phyloP scores from a whole-genome alignment of 2,888 invertebrate species.

The Syrphus vitripennis region DNA sequence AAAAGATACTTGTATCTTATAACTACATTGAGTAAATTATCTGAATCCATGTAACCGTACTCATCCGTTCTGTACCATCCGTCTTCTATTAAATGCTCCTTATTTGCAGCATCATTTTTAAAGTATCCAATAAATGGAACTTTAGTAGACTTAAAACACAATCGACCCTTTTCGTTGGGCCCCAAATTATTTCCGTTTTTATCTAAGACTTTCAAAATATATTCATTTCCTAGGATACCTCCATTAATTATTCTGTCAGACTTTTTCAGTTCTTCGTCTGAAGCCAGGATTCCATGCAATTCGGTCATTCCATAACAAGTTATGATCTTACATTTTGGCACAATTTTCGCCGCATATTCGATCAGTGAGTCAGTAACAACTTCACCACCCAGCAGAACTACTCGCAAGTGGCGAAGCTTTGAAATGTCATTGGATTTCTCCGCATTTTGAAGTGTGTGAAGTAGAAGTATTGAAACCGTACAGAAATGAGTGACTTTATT shows the following conservation, averaged over 20 bases:
- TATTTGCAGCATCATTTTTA: conserved; percentile 55
- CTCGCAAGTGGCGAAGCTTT: not conserved
- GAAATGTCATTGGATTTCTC: not conserved
- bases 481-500: conserved; percentile 65
- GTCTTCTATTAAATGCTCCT: not conserved
- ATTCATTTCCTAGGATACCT: conserved; percentile 44
- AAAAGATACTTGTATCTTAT: not conserved
- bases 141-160: conserved; percentile 56
- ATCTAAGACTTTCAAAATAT: conserved; percentile 61
- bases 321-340: conserved; percentile 43
- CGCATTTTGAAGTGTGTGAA: conserved; percentile 33
- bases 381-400: conserved; percentile 37
- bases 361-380: conserved; percentile 52
- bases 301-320: conserved; percentile 71
- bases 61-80: not conserved
- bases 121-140: conserved; percentile 46
- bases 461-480: conserved; percentile 51
- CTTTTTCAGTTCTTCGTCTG: conserved; percentile 27
- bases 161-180: conserved; percentile 48
- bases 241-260: conserved; percentile 41
- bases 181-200: conserved; percentile 39
- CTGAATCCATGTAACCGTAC: not conserved
- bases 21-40: not conserved
- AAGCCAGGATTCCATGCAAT: conserved; percentile 52
- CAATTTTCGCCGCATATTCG: conserved; percentile 16